Evolutionary conservation across 2,888 invertebrate species (phyloP), one percentile per base, ranked within the genome.

Genomic region (Cantharis lateralis): DNA sequence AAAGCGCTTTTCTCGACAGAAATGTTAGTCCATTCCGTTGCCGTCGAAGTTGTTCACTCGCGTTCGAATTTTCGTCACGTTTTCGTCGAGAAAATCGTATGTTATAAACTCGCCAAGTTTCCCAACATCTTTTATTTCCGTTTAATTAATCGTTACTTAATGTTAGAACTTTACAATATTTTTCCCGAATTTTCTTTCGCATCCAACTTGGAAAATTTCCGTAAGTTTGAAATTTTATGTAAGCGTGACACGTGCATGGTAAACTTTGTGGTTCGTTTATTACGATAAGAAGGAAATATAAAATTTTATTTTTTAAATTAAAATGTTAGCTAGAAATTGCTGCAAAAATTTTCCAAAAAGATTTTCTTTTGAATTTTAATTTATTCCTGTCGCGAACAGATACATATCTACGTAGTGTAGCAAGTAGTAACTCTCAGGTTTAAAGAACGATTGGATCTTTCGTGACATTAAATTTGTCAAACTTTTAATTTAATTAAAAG

Each of bases 11-110:
- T 69, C 69, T 61, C 70, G 63, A 18, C 62, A 63, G 32, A 74
- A 70, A 48, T 74, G 70, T 74, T 68, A 74, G 74, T 74, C 74
- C 70, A 64, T 74, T 24, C 70, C 70, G 73, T 70, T 64, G 63
- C 20, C 70, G 74, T 62, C 64, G 48, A 69, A 70, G 70, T 70
- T 32, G 69, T 20, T 70, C 32, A 28, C 15, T 63, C 74, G 70
- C 63, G 48, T 70, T 68, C 62, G 32, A 70, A 74, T 69, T 72
- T 68, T 48, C 20, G 15, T 20, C 66, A 61, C 72, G 73, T 62
- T 20, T 63, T 7, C 20, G 68, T 18, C 69, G 69, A 68, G 10
- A 28, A 15, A 64, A 20, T 48, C 48, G 48, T 48, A 48, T n/a
- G 48, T 48, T 48, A n/a, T 48, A 48, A n/a, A 48, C 48, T n/a